Base-by-base conservation (phyloP, 92 coral and sea anemone species). In the Paragorgia papillata region DNA sequence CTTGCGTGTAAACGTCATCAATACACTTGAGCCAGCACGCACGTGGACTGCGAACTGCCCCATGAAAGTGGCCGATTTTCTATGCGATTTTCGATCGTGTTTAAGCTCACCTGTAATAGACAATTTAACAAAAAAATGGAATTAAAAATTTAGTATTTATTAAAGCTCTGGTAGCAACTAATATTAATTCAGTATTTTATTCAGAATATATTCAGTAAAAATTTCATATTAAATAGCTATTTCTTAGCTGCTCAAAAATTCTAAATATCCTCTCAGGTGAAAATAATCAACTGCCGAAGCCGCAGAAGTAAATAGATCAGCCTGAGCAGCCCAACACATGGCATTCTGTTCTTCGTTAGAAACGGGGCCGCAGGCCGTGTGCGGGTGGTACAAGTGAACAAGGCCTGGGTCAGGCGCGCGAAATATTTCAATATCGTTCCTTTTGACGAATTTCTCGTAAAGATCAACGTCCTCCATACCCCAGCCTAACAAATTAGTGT, bases 381-480 rank as follows among this genome's bases (percentile, higher is more conserved):
- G 78, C 34, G 78, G 78, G 64, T 71, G 78, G 33, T 71, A 71
- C 46, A 71, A 63, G 30, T 71, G 78, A 37, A 71, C 78, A 43
- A 71, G 62, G n/a, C 78, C 78, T 56, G 64, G 64, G 34, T 71
- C 78, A 3, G 78, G 78, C 30, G 78, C 78, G 32, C 78, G 78
- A 71, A 71, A 53, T 53, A 71, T 71, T 54, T 71, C 78, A 2
- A 71, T 71, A 26, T 71, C 78, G 17, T 39, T 2, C 51, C 78
- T 31, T 21, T 53, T 71, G 20, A 71, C 6, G 20, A 71, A 71
- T 25, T 71, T 71, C 65, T 71, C 78, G 31, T 71, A 71, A 5
- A 71, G 58, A 34, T 71, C 78, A 6, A 71, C 64, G 32, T 71
- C 78, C 26, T 71, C 78, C 15, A 71, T 9, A 0, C 78, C 78